phyloP scores from a whole-genome alignment of 1,140 invertebrate genomes.

The Gonioctena quinquepunctata region DNA sequence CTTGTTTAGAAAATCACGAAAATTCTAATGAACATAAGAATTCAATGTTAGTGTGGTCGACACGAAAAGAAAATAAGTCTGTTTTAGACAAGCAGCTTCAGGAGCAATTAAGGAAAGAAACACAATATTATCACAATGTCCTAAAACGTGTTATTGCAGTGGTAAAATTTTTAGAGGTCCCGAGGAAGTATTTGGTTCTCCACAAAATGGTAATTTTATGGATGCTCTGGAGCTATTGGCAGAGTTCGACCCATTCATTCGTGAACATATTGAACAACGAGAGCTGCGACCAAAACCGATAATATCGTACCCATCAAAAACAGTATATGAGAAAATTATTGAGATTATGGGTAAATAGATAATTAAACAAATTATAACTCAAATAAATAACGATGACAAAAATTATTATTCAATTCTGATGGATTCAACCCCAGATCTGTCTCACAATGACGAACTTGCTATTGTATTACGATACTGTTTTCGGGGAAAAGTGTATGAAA shows the following conservation, averaged over 20 bases:
- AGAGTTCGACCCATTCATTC: conserved; percentile 51
- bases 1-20: too few relatives aligned
- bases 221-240: conserved; percentile 47
- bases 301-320: too few relatives aligned
- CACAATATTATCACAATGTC: not conserved
- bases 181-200: conserved; percentile 19
- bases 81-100: too few relatives aligned
- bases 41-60: too few relatives aligned
- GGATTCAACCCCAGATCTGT: not conserved
- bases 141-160: conserved; percentile 25
- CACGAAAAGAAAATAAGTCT: too few relatives aligned
- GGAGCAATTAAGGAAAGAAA: too few relatives aligned
- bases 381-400: not conserved
- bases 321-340: not conserved
- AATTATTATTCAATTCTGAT: not conserved
- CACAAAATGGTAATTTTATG: conserved; percentile 37
- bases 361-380: not conserved
- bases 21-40: too few relatives aligned
- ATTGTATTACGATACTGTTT: not conserved
- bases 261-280: conserved; percentile 49
- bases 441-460: not conserved
- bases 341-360: not conserved
- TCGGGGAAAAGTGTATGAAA: conserved; percentile 17
- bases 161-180: not conserved
- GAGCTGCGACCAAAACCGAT: too few relatives aligned